Conservation (phyloP, 2,888 invertebrate genomes). For the Protodeltote pygarga region DNA sequence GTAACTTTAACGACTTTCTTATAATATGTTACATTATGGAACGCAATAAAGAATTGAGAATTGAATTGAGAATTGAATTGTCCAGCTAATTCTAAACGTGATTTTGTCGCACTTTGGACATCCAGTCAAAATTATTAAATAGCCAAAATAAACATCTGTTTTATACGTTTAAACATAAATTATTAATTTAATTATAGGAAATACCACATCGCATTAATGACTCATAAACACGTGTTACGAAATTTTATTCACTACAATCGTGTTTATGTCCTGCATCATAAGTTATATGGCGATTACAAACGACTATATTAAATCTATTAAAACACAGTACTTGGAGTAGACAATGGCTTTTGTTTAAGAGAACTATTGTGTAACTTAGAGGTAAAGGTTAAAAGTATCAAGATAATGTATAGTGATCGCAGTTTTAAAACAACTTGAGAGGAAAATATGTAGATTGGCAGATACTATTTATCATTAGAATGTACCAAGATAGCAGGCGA, state of each 20-base stretch:
- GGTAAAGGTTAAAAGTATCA: neutral
- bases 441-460: too few relatives aligned
- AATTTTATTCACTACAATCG: constrained; percentile 2
- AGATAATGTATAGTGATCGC: neutral
- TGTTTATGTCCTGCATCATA: constrained; percentile 11
- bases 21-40: too few relatives aligned
- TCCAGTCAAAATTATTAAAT: constrained; percentile 20
- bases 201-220: constrained; percentile 23
- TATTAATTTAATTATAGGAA: constrained; percentile 16
- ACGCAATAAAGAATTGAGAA: too few relatives aligned
- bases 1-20: too few relatives aligned
- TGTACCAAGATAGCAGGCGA: too few relatives aligned
- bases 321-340: neutral
- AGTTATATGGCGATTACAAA: constrained; percentile 20
- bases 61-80: too few relatives aligned
- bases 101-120: too few relatives aligned
- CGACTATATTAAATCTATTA: constrained; percentile 13
- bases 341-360: constrained; percentile 35
- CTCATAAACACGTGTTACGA: constrained; percentile 13
- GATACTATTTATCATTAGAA: too few relatives aligned
- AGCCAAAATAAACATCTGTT: neutral
- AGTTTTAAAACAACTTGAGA: neutral
- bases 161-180: constrained; percentile 2
- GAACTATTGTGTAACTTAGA: constrained; percentile 16
- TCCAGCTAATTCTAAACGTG: too few relatives aligned